A percentile compares a stretch with the other conserved stretches of the same genome.
Conservation (phyloP, 1,140 invertebrate genomes). For the Portunus trituberculatus region DNA sequence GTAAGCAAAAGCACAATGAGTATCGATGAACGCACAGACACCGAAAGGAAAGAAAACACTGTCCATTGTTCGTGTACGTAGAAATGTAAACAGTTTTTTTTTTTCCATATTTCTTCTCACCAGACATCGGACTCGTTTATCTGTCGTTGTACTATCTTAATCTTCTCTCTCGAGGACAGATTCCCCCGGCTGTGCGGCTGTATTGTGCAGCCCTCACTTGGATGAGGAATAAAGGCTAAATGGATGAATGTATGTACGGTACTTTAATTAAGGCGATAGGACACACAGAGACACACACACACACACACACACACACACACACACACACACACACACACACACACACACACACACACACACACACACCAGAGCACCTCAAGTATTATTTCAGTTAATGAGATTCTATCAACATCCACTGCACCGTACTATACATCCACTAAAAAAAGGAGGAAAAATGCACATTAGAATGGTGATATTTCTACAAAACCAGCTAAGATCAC, state of each 20-base stretch:
- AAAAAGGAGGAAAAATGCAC: too few relatives aligned
- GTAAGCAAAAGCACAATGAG: not conserved
- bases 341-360: constrained; percentile 30
- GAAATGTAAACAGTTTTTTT: too few relatives aligned
- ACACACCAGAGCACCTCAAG: not conserved
- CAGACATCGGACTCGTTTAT: too few relatives aligned
- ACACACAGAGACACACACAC: constrained; percentile 36
- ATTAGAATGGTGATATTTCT: not conserved
- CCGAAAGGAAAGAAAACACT: not conserved
- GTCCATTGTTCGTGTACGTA: not conserved
- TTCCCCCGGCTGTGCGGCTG: not conserved
- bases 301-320: constrained; percentile 40
- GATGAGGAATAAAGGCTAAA: too few relatives aligned
- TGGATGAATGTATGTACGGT: not conserved
- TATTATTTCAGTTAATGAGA: not conserved
- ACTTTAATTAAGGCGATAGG: not conserved
- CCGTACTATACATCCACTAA: not conserved
- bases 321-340: constrained; percentile 17
- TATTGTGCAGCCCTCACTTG: not conserved
- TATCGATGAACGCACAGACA: not conserved
- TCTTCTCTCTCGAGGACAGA: not conserved
- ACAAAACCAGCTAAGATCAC: not conserved
- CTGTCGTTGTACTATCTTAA: not conserved
- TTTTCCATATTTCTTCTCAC: too few relatives aligned
- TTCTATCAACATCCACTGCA: not conserved